A percentile compares a stretch with the other conserved stretches of the same genome.
Evolutionary conservation across 2,888 invertebrate species (phyloP).

Genomic region (Dorcus hopei): DNA sequence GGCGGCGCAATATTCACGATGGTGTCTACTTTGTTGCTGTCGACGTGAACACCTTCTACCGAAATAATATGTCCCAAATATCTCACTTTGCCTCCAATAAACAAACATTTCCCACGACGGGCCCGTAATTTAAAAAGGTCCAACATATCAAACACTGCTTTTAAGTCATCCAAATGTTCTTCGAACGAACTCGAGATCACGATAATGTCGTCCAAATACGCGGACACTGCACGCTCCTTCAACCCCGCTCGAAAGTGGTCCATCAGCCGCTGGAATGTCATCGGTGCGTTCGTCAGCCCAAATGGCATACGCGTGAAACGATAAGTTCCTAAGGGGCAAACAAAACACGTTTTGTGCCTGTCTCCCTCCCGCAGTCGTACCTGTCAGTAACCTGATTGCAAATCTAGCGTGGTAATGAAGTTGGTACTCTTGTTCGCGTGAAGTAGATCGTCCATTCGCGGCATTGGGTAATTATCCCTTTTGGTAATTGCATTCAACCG

Average conservation of each 20-base stretch:
- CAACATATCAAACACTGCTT: constrained; percentile 18
- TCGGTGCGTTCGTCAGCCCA: constrained; percentile 16
- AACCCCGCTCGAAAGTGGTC: constrained; percentile 25
- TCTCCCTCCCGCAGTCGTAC: constrained; percentile 38
- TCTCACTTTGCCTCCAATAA: background rate
- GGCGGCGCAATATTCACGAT: no score
- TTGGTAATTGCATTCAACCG: no score
- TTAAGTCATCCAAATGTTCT: constrained; percentile 27
- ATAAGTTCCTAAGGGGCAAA: constrained; percentile 34
- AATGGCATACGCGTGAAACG: constrained; percentile 29
- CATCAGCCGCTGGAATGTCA: constrained; percentile 15
- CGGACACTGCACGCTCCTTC: constrained; percentile 18
- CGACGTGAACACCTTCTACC: no score
- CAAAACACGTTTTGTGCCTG: constrained; percentile 18
- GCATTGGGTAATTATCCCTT: constrained; percentile 21
- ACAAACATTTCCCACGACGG: constrained; percentile 27
- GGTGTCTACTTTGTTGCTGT: no score
- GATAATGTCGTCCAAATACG: constrained; percentile 32
- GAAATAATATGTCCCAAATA: constrained; percentile 22
- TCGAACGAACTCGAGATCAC: constrained; percentile 23
- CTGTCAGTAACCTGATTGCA: constrained; percentile 37
- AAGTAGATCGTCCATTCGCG: constrained; percentile 13
- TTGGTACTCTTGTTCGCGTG: constrained; percentile 33
- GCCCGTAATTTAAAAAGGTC: constrained; percentile 18
- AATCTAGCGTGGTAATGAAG: constrained; percentile 35